Evolutionary conservation across 2,888 invertebrate genomes (phyloP).

Genomic region (Pristionchus exspectatus): DNA sequence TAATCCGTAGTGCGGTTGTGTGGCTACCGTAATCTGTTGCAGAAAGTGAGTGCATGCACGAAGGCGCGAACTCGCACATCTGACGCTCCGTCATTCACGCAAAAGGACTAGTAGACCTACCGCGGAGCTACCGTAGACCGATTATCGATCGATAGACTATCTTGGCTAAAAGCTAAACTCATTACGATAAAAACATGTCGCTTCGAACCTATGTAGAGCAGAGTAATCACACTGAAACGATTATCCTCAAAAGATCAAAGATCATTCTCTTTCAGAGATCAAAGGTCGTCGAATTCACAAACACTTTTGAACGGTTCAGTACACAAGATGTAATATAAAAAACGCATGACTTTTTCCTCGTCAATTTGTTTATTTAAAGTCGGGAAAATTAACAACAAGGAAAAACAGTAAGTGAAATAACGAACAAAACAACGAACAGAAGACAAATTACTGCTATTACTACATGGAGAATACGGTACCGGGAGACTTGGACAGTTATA

Average conservation of each 20-base stretch:
- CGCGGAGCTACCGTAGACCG: background rate
- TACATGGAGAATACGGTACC: background rate
- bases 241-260: no score
- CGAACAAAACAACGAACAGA: background rate
- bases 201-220: background rate
- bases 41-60: background rate
- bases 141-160: background rate
- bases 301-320: no score
- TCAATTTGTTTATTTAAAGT: background rate
- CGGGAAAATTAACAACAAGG: conserved; percentile 9
- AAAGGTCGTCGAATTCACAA: no score
- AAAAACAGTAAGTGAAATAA: conserved; percentile 7
- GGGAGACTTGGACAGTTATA: background rate
- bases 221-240: no score
- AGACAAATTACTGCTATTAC: conserved; percentile 29
- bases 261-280: no score
- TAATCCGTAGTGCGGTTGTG: background rate
- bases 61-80: background rate
- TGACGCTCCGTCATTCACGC: background rate
- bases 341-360: background rate
- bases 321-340: no score
- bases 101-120: background rate
- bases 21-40: background rate
- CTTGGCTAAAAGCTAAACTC: conserved; percentile 9
- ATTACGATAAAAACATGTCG: conserved; percentile 18